Base-by-base conservation (phyloP, 2,113 vertebrate genomes). In the Epinephelus moara region DNA sequence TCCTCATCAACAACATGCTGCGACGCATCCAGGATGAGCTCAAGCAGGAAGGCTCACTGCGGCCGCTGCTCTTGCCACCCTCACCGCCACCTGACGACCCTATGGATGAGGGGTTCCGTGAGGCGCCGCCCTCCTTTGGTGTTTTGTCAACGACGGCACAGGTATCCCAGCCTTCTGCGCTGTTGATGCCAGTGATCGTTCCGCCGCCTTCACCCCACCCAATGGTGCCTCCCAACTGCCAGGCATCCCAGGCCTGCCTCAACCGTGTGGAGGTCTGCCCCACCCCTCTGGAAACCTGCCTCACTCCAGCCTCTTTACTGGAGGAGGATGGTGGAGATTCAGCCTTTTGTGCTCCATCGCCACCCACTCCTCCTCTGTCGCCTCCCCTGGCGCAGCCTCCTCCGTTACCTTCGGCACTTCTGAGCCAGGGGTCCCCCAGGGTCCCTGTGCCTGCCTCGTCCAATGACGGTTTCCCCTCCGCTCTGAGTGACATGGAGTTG, bases 1-100 rank as follows among this genome's bases (percentile, higher is more conserved):
- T 99, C 92, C 94, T 99, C 90, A 99, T 99, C 90, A 99, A 99
- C 96, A 99, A 99, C 96, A 98, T 99, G 98, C 81, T 99, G 94
- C 96, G 98, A 15, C 97, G 98, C 79, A 99, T 99, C 95, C 98
- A 99, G 94, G 98, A 99, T 14, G 98, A 99, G 77, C 97, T 99
- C 60, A 97, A 97, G 85, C 97, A 96, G 92, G 98, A 99, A 88
- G 98, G 98, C 85, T 96, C 96, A 81, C 94, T 98, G 89, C 94
- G 97, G 90, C 97, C 97, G 0, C 83, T 96, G 71, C 96, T 98
- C 4, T 85, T 97, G 74, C 93, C 97, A 6, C 85, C 97, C 21
- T 94, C 98, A 69, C 96, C 97, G 0, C 97, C 96, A 86, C 95
- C 98, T 0, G 86, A 97, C 23, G 96, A 97, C 88, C 93, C 96